A percentile compares a stretch with the other conserved stretches of the same genome.
Conservation (phyloP, 2,888 invertebrate genomes). For the Amorpha juglandis region DNA sequence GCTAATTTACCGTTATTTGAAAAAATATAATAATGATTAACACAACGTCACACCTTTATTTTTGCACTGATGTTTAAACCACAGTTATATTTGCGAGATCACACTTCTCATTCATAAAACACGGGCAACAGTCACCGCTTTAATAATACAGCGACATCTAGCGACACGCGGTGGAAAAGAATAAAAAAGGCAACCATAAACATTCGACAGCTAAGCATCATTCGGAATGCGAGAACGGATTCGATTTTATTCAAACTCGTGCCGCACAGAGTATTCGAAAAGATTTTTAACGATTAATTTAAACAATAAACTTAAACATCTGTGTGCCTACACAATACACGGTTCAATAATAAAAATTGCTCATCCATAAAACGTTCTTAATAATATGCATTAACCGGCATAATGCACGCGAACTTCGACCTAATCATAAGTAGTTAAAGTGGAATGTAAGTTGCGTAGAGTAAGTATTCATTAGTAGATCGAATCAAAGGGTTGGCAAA, state of each 20-base stretch:
- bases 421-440: constrained; percentile 43
- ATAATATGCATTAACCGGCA: constrained; percentile 64
- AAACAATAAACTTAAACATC: constrained; percentile 52
- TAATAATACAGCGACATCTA: constrained; percentile 6
- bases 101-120: background rate
- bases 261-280: constrained; percentile 38
- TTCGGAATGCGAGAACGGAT: background rate
- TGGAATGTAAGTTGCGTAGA: constrained; percentile 36
- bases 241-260: constrained; percentile 29
- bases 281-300: constrained; percentile 50
- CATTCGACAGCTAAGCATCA: background rate
- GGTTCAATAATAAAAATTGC: constrained; percentile 78
- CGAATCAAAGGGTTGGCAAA: constrained; percentile 83
- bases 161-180: background rate
- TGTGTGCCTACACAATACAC: constrained; percentile 58
- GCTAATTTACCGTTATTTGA: too few species aligned
- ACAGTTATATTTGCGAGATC: background rate
- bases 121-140: too few species aligned
- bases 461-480: constrained; percentile 71
- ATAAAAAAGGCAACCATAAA: background rate
- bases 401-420: constrained; percentile 39
- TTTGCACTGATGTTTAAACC: too few species aligned
- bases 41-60: too few species aligned
- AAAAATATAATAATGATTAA: too few species aligned
- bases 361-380: constrained; percentile 76